phyloP scores from a whole-genome alignment of 2,113 vertebrate species.

The Chlorodrepanis virens region DNA sequence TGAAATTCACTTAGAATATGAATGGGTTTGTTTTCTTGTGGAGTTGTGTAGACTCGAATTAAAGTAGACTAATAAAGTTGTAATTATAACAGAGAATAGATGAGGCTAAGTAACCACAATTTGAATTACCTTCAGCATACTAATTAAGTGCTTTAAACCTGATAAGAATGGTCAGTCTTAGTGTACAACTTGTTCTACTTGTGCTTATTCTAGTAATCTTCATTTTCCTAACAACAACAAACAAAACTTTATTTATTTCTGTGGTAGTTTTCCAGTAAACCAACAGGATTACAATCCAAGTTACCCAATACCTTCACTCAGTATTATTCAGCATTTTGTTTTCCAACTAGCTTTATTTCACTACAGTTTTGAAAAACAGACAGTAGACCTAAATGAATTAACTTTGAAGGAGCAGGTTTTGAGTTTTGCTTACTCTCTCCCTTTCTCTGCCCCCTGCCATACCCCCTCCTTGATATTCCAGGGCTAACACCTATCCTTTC shows the following conservation, averaged over 20 bases:
- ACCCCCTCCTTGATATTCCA: not conserved
- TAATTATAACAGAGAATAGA: not conserved
- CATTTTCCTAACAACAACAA: not conserved
- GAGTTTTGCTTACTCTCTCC: not conserved
- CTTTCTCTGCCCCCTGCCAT: not conserved
- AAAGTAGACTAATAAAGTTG: not conserved
- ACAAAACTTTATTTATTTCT: not conserved
- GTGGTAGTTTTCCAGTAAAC: not conserved
- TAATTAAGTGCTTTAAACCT: not conserved
- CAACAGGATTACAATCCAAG: not conserved
- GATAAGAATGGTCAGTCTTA: not conserved
- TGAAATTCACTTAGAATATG: not conserved
- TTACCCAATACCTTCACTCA: not conserved
- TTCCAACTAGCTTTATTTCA: not conserved
- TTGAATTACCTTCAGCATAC: not conserved
- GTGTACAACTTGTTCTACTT: not conserved
- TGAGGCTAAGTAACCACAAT: not conserved
- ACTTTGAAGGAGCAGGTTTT: not conserved
- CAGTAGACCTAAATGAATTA: not conserved
- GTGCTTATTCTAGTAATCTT: not conserved
- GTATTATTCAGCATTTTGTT: not conserved
- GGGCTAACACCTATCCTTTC: not conserved
- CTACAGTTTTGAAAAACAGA: not conserved
- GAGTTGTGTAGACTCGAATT: not conserved
- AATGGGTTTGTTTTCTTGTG: not conserved